phyloP scores from a whole-genome alignment of 2,113 vertebrate species.

The Enhydra lutris region DNA sequence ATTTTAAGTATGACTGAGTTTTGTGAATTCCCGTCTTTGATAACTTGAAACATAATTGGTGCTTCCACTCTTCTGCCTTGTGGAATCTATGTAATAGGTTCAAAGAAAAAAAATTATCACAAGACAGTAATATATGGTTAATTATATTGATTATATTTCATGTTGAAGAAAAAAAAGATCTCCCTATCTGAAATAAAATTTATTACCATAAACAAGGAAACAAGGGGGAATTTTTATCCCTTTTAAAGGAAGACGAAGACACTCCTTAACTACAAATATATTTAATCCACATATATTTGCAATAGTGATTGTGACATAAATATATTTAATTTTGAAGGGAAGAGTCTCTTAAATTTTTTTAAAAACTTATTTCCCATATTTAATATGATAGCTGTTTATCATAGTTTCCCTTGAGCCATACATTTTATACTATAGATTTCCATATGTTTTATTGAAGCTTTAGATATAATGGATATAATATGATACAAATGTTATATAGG shows the following conservation, averaged over 20 bases:
- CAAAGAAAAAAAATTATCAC: neutral
- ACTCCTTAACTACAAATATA: neutral
- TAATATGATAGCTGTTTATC: neutral
- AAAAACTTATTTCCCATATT: neutral
- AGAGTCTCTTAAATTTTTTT: neutral
- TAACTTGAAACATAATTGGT: neutral
- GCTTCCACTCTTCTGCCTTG: neutral
- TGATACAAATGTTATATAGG: neutral
- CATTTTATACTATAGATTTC: neutral
- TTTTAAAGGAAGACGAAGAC: neutral
- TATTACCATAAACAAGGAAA: neutral
- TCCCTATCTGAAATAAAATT: neutral
- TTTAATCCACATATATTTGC: neutral
- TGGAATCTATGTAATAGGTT: neutral
- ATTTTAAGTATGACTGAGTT: neutral
- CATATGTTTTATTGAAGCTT: neutral
- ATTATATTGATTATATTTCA: neutral
- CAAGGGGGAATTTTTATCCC: neutral
- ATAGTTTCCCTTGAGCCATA: neutral
- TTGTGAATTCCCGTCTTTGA: neutral
- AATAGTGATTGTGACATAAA: neutral
- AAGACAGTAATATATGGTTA: neutral
- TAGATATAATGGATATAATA: neutral
- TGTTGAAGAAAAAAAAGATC: neutral
- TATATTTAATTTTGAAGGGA: neutral